These are phyloP conservation scores for Nomada flava DNA, from an alignment of 2,888 invertebrate genomes.

Conservation along the genomic window DNA sequence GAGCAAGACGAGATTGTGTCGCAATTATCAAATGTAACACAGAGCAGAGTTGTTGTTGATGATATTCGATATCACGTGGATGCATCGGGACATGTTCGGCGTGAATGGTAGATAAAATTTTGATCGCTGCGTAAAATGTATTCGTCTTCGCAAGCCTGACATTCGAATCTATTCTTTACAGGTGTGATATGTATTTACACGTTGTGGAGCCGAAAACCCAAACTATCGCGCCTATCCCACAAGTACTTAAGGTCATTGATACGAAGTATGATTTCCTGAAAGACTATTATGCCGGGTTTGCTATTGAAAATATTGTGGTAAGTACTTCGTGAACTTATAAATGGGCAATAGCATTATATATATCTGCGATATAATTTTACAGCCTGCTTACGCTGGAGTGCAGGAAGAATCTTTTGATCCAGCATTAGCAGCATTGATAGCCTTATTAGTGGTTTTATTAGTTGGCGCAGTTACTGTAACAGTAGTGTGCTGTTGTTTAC, in stretches of 20 bases:
- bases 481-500: conserved; percentile 94
- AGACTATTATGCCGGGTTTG: conserved; percentile 90
- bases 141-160: not conserved
- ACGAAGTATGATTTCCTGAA: conserved; percentile 94
- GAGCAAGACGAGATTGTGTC: conserved; percentile 90
- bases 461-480: conserved; percentile 94
- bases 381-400: conserved; percentile 88
- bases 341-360: not conserved
- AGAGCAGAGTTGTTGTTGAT: conserved; percentile 92
- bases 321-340: conserved; percentile 60
- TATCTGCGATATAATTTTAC: conserved; percentile 46
- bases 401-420: conserved; percentile 93
- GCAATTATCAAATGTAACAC: conserved; percentile 91
- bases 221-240: conserved; percentile 91
- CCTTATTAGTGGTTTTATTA: conserved; percentile 92
- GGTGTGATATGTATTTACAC: conserved; percentile 95
- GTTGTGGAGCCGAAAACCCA: conserved; percentile 91
- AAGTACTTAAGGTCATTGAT: conserved; percentile 92
- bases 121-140: not conserved
- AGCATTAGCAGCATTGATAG: conserved; percentile 93
- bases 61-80: conserved; percentile 91
- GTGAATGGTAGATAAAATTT: conserved; percentile 87
- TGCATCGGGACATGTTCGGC: conserved; percentile 87
- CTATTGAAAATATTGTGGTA: conserved; percentile 90
- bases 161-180: conserved; percentile 78